Conservation (phyloP, 2,888 invertebrate species). For the Fragum whitleyi region DNA sequence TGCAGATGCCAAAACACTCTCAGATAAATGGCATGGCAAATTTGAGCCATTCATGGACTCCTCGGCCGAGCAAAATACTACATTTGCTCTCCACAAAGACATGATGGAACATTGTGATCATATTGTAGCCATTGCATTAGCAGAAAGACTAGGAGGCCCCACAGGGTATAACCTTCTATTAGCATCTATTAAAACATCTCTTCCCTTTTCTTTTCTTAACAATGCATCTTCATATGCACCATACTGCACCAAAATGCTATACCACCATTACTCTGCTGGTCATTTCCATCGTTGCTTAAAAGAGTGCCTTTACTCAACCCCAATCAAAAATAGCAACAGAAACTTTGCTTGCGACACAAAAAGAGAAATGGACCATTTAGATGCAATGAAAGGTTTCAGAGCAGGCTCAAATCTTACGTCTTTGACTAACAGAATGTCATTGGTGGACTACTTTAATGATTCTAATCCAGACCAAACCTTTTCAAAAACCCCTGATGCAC, state of each 20-base stretch:
- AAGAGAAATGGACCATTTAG: slow-evolving; percentile 55
- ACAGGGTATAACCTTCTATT: slow-evolving; percentile 56
- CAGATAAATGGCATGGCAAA: no score
- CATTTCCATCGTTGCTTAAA: slow-evolving; percentile 52
- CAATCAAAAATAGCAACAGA: slow-evolving; percentile 32
- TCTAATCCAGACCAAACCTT: background rate
- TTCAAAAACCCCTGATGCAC: slow-evolving; percentile 16
- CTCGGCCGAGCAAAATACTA: slow-evolving; percentile 37
- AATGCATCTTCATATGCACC: slow-evolving; percentile 59
- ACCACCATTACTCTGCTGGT: slow-evolving; percentile 44
- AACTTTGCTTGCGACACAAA: slow-evolving; percentile 61
- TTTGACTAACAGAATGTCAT: slow-evolving; percentile 47
- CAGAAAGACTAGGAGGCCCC: slow-evolving; percentile 54
- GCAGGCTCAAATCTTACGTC: slow-evolving; percentile 35
- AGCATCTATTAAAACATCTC: slow-evolving; percentile 39
- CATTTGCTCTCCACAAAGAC: slow-evolving; percentile 51
- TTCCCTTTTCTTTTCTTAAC: slow-evolving; percentile 45
- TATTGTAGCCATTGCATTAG: slow-evolving; percentile 44
- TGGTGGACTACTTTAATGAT: slow-evolving; percentile 40
- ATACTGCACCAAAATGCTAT: slow-evolving; percentile 42
- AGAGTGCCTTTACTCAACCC: slow-evolving; percentile 46
- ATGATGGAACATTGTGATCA: slow-evolving; percentile 63
- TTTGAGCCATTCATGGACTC: slow-evolving; percentile 16
- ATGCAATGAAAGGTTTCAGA: slow-evolving; percentile 46
- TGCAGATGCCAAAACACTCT: no score